Percentiles rank a stretch among this genome's conserved stretches.
Conservation (phyloP, 2,113 vertebrate species). For the Bambusicola thoracicus region DNA sequence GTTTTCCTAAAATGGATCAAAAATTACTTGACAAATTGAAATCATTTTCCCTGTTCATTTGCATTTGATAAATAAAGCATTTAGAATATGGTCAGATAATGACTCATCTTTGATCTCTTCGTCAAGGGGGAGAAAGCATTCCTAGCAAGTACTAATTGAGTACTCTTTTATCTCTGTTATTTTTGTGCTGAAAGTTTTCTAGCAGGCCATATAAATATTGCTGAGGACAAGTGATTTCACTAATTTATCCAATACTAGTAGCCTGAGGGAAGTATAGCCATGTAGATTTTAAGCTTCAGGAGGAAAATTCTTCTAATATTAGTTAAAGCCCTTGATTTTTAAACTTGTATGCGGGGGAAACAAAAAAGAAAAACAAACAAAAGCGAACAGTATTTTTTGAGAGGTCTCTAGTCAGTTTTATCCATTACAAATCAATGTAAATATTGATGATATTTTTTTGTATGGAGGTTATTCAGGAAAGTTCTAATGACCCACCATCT, state of each 20-base stretch:
- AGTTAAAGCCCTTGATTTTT: conserved; percentile 78
- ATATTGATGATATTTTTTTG: conserved; percentile 24
- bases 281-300: conserved; percentile 74
- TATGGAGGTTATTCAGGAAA: conserved; percentile 39
- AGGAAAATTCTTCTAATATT: conserved; percentile 74
- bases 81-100: conserved; percentile 4
- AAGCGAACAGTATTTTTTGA: conserved; percentile 29
- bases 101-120: conserved; percentile 6
- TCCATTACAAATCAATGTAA: conserved; percentile 68
- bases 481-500: background rate
- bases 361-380: background rate
- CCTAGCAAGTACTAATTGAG: conserved; percentile 36
- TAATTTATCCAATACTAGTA: conserved; percentile 61
- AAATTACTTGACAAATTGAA: conserved; percentile 21
- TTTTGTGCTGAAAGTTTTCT: conserved; percentile 38
- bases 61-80: conserved; percentile 17
- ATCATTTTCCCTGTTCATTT: conserved; percentile 7
- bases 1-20: conserved; percentile 33
- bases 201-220: conserved; percentile 40
- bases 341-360: conserved; percentile 64
- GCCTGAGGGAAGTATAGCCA: conserved; percentile 73
- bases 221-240: conserved; percentile 49
- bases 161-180: conserved; percentile 32
- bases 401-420: conserved; percentile 72
- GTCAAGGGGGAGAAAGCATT: conserved; percentile 1